A percentile compares a stretch with the other conserved stretches of the same genome.
Evolutionary conservation across 2,113 vertebrate genomes (phyloP).

Genomic region (Sorex araneus): DNA sequence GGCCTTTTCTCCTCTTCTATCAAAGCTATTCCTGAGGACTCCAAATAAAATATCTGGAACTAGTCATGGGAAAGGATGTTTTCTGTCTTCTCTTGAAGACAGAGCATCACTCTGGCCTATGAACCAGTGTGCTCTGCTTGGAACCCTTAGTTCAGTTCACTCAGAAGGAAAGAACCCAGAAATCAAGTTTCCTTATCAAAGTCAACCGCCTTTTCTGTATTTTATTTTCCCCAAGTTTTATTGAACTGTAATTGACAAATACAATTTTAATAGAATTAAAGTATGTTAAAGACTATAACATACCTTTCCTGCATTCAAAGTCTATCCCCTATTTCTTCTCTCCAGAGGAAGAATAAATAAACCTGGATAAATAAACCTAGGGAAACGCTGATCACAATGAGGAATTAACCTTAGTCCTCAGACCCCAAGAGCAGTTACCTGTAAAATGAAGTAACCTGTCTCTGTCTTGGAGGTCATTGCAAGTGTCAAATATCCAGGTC

Average conservation of each 20-base stretch:
- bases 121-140: not conserved
- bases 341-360: slow-evolving; percentile 35
- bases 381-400: slow-evolving; percentile 33
- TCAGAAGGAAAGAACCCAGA: not conserved
- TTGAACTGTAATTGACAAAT: not conserved
- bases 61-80: not conserved
- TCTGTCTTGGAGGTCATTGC: not conserved
- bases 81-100: not conserved
- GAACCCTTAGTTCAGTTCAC: not conserved
- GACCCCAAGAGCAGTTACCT: not conserved
- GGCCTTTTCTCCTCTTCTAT: not conserved
- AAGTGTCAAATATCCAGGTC: not conserved
- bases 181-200: not conserved
- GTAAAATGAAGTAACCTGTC: not conserved
- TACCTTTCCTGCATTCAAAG: not conserved
- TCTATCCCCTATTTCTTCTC: not conserved
- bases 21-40: not conserved
- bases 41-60: slow-evolving; percentile 11
- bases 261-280: not conserved
- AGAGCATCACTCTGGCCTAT: not conserved
- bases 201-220: not conserved
- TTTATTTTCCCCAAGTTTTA: not conserved
- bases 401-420: not conserved
- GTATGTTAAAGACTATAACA: not conserved
- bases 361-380: slow-evolving; percentile 39